Base-by-base conservation (phyloP, 92 coral and sea anemone species). In the Paragorgia papillata region DNA sequence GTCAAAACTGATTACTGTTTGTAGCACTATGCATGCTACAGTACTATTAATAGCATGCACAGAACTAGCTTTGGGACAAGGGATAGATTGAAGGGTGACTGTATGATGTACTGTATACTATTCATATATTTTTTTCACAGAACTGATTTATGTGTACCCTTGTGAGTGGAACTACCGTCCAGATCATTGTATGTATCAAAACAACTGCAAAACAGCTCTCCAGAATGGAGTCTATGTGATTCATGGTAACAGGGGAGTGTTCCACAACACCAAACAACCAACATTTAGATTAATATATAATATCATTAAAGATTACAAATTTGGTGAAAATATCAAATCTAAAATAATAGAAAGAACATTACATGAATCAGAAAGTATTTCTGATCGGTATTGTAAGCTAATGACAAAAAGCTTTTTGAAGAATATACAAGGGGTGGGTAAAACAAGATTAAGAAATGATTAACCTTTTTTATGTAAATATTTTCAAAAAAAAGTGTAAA, bases 111-210 rank as follows among this genome's bases (percentile, higher is more conserved):
- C n/a, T n/a, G n/a, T n/a, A n/a, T n/a, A n/a, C n/a, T n/a, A n/a
- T n/a, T n/a, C n/a, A n/a, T n/a, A n/a, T 37, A 12, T 19, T 10
- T 29, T 75, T 82, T 62, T 69, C 62, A 28, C 76, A 94, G 98
- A 83, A 19, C 69, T 70, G 49, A 61, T 94, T 29, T 87, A 91
- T 56, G 82, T 83, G 28, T 85, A 83, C 75, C 46, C 86, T 13
- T 94, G 98, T 66, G 94, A 94, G 37, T 94, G 98, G 98, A 94
- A 94, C 84, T 94, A 84, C 73, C 88, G 98, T n/a, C 86, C 97
- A 21, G 98, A 94, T 49, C 97, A 94, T 81, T 94, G 98, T 80
- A 94, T 91, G 84, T 91, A 91, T 27, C 92, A 93, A 21, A 95
- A 86, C 77, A 91, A 89, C 78, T 95, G 99, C 73, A 63, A 69